A percentile compares a stretch with the other conserved stretches of the same genome.
phyloP scores from a whole-genome alignment of 2,797 vertebrate genomes.

The Xyrichtys novacula region DNA sequence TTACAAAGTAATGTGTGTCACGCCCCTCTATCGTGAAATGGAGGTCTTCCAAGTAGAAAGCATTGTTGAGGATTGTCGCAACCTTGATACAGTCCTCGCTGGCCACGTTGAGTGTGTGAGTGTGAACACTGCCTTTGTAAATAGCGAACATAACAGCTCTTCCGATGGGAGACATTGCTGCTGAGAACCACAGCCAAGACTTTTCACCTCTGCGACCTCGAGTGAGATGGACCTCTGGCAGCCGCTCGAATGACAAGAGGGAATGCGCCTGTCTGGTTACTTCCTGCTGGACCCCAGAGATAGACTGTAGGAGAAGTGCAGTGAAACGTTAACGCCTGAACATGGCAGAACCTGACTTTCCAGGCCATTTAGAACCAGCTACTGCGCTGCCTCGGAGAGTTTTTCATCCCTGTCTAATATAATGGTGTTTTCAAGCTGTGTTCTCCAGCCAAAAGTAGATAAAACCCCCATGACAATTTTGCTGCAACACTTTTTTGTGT shows the following conservation, averaged over 20 bases:
- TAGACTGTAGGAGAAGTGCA: slow-evolving; percentile 88
- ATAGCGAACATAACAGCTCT: slow-evolving; percentile 97
- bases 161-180: slow-evolving; percentile 94
- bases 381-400: slow-evolving; percentile 69
- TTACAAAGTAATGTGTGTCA: slow-evolving; percentile 98
- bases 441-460: slow-evolving; percentile 70
- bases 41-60: slow-evolving; percentile 96
- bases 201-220: slow-evolving; percentile 87
- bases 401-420: slow-evolving; percentile 66
- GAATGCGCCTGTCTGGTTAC: slow-evolving; percentile 93
- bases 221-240: slow-evolving; percentile 93
- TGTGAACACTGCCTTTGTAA: slow-evolving; percentile 95
- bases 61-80: slow-evolving; percentile 96
- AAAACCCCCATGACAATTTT: slow-evolving; percentile 66
- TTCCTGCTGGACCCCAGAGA: slow-evolving; percentile 98
- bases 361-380: slow-evolving; percentile 72
- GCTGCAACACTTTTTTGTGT: slow-evolving; percentile 63
- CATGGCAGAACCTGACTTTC: slow-evolving; percentile 75
- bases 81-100: slow-evolving; percentile 99
- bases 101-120: slow-evolving; percentile 95
- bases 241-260: slow-evolving; percentile 94
- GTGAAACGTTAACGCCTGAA: slow-evolving; percentile 80
- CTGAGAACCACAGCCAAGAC: slow-evolving; percentile 98
- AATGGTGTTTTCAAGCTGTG: slow-evolving; percentile 74
- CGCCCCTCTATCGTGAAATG: slow-evolving; percentile 96